Conservation (phyloP, 2,113 vertebrate genomes). For the Silurus glanis region DNA sequence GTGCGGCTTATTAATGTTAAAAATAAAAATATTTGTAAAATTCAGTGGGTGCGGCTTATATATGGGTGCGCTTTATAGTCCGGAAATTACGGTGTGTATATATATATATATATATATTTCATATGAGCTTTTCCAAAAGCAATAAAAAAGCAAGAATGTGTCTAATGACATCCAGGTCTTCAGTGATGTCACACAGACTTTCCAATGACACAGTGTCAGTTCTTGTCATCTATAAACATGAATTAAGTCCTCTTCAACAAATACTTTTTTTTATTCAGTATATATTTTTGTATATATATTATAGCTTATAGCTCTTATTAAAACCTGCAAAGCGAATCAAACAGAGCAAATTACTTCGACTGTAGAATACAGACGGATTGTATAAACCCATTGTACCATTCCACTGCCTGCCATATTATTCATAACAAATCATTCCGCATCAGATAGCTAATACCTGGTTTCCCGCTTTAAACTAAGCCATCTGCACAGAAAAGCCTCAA, state of each 20-base stretch:
- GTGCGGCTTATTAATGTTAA: too few relatives aligned
- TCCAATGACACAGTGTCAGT: neutral
- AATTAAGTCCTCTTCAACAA: neutral
- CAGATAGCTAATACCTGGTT: constrained; percentile 2
- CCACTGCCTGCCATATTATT: neutral
- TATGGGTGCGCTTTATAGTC: too few relatives aligned
- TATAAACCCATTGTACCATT: neutral
- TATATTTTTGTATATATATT: neutral
- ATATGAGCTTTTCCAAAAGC: neutral
- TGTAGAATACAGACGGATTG: neutral
- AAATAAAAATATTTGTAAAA: too few relatives aligned
- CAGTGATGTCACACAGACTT: constrained; percentile 1
- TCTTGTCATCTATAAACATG: neutral
- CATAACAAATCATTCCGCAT: neutral
- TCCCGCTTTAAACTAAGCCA: neutral
- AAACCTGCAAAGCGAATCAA: neutral
- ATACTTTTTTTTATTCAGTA: neutral
- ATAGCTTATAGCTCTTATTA: neutral
- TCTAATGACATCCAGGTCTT: neutral
- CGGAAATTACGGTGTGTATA: too few relatives aligned
- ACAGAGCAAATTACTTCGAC: neutral
- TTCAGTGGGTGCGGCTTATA: too few relatives aligned
- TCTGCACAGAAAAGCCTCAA: neutral
- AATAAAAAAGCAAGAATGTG: neutral
- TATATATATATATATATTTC: neutral